Base-by-base conservation (phyloP, 1,140 invertebrate genomes). In the Eciton burchellii region DNA sequence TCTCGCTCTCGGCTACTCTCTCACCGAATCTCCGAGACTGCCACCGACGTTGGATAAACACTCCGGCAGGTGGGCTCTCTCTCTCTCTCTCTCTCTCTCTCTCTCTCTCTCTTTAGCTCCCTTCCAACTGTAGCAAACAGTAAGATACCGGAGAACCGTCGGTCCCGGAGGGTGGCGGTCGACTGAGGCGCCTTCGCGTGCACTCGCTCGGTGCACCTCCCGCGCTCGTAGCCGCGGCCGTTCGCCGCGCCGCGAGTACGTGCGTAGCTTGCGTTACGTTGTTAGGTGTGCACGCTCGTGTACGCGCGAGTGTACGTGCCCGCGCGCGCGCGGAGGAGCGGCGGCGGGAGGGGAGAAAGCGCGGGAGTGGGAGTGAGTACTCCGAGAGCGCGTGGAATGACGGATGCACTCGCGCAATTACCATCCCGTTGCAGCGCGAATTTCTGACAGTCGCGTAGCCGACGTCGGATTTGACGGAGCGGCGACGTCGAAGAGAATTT, bases 171-270 rank as follows among this genome's bases (percentile, higher is more conserved):
- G 84, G 60, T 85, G 81, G 74, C 70, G 83, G 57, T 82, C 62
- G 84, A 90, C 90, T 89, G 89, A 89, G 82, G 59, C 66, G 59
- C 45, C 81, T 73, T 73, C 68, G 11, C 54, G 56, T 63, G 60
- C 66, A 62, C 54, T 71, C 72, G 59, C 60, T 73, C 49, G 62
- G 56, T 72, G 85, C 62, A 66, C 59, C 83, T 84, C 77, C 77
- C 49, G 70, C 86, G 81, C 76, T 70, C 74, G 52, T 43, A 21
- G 66, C 41, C 24, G 52, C 21, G 57, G 43, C 16, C 49, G 45
- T 11, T 21, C 49, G 35, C 6, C 47, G 47, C 16, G 49, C 66
- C 21, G 19, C 45, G 47, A 21, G 35, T 49, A 47, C 41, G 49
- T 59, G 82, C 54, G 63, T 47, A 11, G n/a, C 24, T 56, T 29